phyloP scores from a whole-genome alignment of 2,113 vertebrate species.

The Brienomyrus longianalis region DNA sequence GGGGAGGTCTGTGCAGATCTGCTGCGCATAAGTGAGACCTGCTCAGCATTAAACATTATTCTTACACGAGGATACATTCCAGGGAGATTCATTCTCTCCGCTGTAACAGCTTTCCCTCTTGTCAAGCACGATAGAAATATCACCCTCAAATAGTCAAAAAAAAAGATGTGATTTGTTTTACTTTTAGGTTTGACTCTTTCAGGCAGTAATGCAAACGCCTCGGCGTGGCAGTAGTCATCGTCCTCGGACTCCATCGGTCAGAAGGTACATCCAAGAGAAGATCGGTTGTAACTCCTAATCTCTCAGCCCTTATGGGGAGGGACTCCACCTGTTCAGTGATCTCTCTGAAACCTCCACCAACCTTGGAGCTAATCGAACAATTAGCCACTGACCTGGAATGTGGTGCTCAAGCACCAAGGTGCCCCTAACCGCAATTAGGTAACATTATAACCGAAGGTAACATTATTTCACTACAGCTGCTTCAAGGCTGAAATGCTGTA shows the following conservation, averaged over 20 bases:
- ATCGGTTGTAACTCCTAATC: not conserved
- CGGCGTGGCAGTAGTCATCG: not conserved
- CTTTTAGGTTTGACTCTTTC: not conserved
- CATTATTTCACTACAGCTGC: not conserved
- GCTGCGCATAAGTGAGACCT: conserved; percentile 1
- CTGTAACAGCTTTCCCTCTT: not conserved
- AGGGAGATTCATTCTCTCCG: not conserved
- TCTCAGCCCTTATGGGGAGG: not conserved
- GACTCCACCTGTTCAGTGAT: not conserved
- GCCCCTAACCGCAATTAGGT: no score
- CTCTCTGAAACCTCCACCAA: not conserved
- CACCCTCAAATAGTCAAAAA: not conserved
- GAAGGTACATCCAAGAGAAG: not conserved
- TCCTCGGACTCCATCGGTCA: not conserved
- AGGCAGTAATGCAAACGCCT: not conserved
- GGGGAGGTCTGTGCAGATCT: not conserved
- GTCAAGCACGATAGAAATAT: not conserved
- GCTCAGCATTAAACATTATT: not conserved
- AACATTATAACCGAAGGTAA: not conserved
- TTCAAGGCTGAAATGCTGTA: not conserved
- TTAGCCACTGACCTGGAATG: not conserved
- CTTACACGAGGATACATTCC: not conserved
- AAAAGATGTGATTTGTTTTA: not conserved
- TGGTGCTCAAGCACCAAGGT: not conserved
- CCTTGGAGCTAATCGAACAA: not conserved